Evolutionary conservation across 2,113 vertebrate species (phyloP), one percentile per base, ranked within the genome.

Genomic region (Mustela nigripes): DNA sequence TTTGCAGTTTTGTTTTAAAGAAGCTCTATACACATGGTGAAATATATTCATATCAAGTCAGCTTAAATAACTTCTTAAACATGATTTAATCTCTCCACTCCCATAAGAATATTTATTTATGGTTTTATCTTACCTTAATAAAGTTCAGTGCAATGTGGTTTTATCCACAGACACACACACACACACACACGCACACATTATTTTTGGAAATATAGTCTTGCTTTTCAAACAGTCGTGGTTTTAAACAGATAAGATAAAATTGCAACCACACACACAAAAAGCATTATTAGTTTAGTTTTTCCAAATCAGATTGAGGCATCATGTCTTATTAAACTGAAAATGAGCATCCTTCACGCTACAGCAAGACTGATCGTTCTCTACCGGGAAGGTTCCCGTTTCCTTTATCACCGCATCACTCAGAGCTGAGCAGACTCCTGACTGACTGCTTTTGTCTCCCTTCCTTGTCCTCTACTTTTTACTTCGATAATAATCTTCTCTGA

Each of bases 401-500:
- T 65, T 50, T 84, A 74, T 88, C 85, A 21, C 24, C 5, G 1
- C 56, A 4, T 84, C 83, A 10, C 24, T 74, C 73, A 22, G 65
- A 93, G 63, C 28, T 28, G 31, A 60, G 42, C 0, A 26, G 62
- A 31, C 93, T 74, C 53, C n/a, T 36, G 63, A 62, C n/a, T 36
- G 63, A 62, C 26, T 78, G 39, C 45, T 88, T 78, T 71, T 89
- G 62, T 85, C 65, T 91, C 19, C 48, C 33, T 26, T 28, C 7
- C 36, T 95, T 79, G 60, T 95, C 85, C 71, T 92, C 91, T 63
- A 16, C 89, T 87, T 95, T 89, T 33, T 96, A 89, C 19, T 84
- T 15, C 36, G 18, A n/a, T 76, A 96, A 95, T 96, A 62, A 96
- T 91, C 81, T 87, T 96, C 89, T 91, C 80, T 92, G 92, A 91